phyloP scores from a whole-genome alignment of 2,888 invertebrate species.

The Rhagonycha fulva region DNA sequence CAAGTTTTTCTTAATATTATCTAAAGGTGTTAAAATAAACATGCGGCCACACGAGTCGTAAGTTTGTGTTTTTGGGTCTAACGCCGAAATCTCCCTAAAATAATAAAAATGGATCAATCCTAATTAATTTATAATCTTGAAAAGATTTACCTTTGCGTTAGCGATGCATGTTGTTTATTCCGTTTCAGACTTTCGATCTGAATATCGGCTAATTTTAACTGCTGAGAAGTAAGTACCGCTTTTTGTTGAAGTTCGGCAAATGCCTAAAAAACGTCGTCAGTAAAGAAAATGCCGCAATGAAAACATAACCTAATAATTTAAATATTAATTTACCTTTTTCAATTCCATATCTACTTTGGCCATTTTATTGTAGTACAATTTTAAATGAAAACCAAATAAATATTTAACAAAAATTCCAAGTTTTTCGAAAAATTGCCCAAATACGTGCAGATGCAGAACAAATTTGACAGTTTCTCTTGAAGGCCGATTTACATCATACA shows the following conservation, averaged over 20 bases:
- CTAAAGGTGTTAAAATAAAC: conserved; percentile 74
- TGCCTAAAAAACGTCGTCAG: conserved; percentile 58
- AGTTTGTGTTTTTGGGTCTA: conserved; percentile 69
- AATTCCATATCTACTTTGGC: conserved; percentile 54
- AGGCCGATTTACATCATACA: neutral
- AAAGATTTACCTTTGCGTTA: conserved; percentile 64
- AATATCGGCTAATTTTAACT: conserved; percentile 76
- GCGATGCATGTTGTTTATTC: conserved; percentile 69
- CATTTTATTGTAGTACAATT: conserved; percentile 34
- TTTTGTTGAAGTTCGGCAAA: conserved; percentile 82
- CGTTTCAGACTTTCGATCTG: conserved; percentile 74
- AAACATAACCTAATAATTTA: neutral
- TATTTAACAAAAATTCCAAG: neutral
- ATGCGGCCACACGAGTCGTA: conserved; percentile 85
- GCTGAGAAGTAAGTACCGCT: conserved; percentile 79
- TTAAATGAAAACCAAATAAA: neutral
- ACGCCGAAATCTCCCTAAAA: conserved; percentile 60
- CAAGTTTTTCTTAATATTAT: conserved; percentile 67
- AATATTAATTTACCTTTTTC: conserved; percentile 48
- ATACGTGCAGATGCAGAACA: neutral
- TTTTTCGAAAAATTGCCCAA: neutral
- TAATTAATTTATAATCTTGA: neutral
- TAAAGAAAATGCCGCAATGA: neutral
- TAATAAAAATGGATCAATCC: conserved; percentile 9
- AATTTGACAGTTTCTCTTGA: neutral